These are phyloP conservation scores for Cyprinodon tularosa DNA, from an alignment of 2,113 vertebrate genomes.

Conservation along the genomic window DNA sequence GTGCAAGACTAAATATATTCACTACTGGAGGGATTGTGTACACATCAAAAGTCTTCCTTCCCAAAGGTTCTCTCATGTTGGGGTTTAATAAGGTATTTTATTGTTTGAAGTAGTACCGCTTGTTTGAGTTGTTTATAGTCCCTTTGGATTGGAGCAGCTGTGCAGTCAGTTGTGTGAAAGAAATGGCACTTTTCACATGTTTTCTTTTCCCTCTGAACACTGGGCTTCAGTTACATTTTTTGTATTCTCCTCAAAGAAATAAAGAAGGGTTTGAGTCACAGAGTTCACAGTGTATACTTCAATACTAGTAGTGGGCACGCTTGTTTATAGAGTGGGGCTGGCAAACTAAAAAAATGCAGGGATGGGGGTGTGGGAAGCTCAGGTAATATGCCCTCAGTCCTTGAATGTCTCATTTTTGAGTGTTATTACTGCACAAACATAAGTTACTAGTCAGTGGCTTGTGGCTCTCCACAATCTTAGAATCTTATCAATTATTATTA, in stretches of 20 bases:
- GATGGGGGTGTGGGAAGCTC: not conserved
- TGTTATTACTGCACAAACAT: not conserved
- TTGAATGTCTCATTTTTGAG: not conserved
- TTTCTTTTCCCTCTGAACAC: conserved; percentile 33
- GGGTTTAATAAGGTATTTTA: conserved; percentile 76
- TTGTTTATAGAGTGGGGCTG: not conserved
- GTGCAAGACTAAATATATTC: conserved; percentile 72
- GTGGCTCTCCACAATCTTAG: not conserved
- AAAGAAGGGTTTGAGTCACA: conserved; percentile 27
- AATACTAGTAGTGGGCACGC: conserved; percentile 2
- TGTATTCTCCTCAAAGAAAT: conserved; percentile 23
- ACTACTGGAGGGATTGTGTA: conserved; percentile 68
- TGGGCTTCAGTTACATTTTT: conserved; percentile 17
- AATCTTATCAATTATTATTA: not conserved
- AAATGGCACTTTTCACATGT: conserved; percentile 49
- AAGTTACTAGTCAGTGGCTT: not conserved
- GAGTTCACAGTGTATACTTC: conserved; percentile 17
- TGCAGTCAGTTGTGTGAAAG: conserved; percentile 45
- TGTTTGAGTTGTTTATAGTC: conserved; percentile 74
- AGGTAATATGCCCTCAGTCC: not conserved
- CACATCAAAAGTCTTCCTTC: conserved; percentile 72
- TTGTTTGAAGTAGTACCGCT: conserved; percentile 75
- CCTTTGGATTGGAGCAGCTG: conserved; percentile 57
- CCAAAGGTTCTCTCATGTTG: conserved; percentile 70
- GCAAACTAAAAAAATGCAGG: conserved; percentile 3